Evolutionary conservation across 2,888 invertebrate genomes (phyloP), one percentile per base, ranked within the genome.

Genomic region (Drosophila meridiana): DNA sequence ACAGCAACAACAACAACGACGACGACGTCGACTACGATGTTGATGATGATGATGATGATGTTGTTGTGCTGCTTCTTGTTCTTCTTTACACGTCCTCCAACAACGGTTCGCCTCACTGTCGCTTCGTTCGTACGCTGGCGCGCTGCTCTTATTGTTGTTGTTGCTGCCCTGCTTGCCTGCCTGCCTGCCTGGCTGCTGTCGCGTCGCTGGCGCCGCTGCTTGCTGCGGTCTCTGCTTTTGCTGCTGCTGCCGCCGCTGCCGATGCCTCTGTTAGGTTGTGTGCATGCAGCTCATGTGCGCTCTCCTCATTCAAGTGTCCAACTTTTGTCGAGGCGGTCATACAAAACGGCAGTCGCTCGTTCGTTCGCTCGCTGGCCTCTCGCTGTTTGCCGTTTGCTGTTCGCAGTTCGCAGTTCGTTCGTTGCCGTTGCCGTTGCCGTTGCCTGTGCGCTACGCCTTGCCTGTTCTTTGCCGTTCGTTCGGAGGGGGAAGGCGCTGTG

Each of bases 221-320:
- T 63, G 70, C 78, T 80, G 78, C 74, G 73, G 85, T 73, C 73
- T 78, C 76, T 73, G 75, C 72, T 56, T 50, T 55, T 55, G 76
- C 62, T 57, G 73, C 69, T 73, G 75, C 73, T 52, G 73, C 74
- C 28, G 71, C 64, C 45, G 73, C 64, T 48, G 76, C 73, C 59
- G 69, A 71, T 73, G 76, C 70, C 72, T 67, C 75, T 69, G 77
- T 80, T 82, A 72, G 83, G 86, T 85, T 90, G 82, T 90, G 78
- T 90, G 80, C 90, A 87, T 87, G 80, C 90, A 89, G 91, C 91
- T 89, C 87, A 84, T 87, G 87, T 89, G 81, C 84, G 90, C 91
- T 92, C 92, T 87, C 83, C 85, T 92, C 91, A 92, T 92, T 92
- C 92, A 92, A 92, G 92, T 91, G 91, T 90, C 91, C 92, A 92